Evolutionary conservation across 2,113 vertebrate genomes (phyloP).

Genomic region (Mustela lutreola): DNA sequence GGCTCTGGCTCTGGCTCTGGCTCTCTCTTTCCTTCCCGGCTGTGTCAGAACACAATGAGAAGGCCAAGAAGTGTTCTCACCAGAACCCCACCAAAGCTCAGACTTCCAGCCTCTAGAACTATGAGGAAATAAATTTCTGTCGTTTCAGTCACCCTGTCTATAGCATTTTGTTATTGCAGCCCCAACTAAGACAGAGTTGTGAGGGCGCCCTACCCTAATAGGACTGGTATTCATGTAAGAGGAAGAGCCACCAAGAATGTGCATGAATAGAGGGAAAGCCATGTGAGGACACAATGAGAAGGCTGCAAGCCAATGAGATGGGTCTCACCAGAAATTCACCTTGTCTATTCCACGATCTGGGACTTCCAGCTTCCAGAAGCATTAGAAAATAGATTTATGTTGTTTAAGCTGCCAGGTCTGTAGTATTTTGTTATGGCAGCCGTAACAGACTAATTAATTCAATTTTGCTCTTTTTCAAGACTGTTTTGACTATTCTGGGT

Average conservation of each 20-base stretch:
- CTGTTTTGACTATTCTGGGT: not conserved
- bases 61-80: not conserved
- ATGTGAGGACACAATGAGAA: not conserved
- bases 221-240: not conserved
- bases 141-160: not conserved
- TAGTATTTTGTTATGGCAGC: not conserved
- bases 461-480: not conserved
- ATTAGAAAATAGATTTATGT: not conserved
- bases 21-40: not conserved
- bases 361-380: not conserved
- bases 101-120: not conserved
- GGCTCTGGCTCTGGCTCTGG: not conserved
- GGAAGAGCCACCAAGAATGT: not conserved
- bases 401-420: not conserved
- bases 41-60: not conserved
- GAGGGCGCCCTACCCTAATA: not conserved
- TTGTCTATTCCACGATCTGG: not conserved
- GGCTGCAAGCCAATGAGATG: not conserved
- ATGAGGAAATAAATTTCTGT: not conserved
- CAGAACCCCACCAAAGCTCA: not conserved
- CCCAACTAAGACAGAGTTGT: not conserved
- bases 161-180: not conserved
- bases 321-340: not conserved
- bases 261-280: not conserved
- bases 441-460: slow-evolving; percentile 31